Conservation (phyloP, 1,140 invertebrate genomes). For the Antheraea pernyi region DNA sequence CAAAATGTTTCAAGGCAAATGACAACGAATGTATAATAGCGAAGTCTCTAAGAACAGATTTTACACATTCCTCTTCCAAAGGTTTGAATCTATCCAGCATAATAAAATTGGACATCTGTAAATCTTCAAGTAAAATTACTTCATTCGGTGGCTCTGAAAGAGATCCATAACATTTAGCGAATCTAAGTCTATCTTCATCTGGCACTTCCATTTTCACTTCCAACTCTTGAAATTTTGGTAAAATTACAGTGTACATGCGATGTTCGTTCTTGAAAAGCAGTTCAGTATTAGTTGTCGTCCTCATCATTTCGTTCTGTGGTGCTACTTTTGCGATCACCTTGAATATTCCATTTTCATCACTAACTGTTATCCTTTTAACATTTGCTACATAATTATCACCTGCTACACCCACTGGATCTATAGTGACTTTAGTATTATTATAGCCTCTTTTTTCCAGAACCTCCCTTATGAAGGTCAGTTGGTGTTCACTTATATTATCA, state of each 20-base stretch:
- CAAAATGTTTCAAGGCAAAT: constrained; percentile 34
- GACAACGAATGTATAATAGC: constrained; percentile 32
- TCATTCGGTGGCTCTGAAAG: constrained; percentile 29
- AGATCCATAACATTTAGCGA: constrained; percentile 61
- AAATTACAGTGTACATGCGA: constrained; percentile 47
- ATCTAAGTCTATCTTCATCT: constrained; percentile 39
- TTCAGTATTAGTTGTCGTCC: neutral
- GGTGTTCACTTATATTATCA: constrained; percentile 24
- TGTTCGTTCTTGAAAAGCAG: constrained; percentile 41
- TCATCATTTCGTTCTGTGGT: neutral
- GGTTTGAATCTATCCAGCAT: constrained; percentile 30
- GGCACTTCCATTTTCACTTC: constrained; percentile 44
- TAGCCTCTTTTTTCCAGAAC: constrained; percentile 31
- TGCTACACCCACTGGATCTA: constrained; percentile 19
- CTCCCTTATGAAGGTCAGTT: constrained; percentile 11
- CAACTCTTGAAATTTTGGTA: constrained; percentile 54
- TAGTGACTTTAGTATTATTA: constrained; percentile 25
- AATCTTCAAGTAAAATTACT: constrained; percentile 36
- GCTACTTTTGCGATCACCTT: constrained; percentile 23
- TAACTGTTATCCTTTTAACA: constrained; percentile 28
- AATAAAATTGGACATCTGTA: constrained; percentile 21
- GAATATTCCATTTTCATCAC: constrained; percentile 20
- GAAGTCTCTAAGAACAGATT: constrained; percentile 23
- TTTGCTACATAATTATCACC: constrained; percentile 32
- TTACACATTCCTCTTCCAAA: constrained; percentile 25